Percentiles rank a stretch among this genome's conserved stretches.
Conservation (phyloP, 2,888 invertebrate genomes). For the Nipponacmea schrenckii region DNA sequence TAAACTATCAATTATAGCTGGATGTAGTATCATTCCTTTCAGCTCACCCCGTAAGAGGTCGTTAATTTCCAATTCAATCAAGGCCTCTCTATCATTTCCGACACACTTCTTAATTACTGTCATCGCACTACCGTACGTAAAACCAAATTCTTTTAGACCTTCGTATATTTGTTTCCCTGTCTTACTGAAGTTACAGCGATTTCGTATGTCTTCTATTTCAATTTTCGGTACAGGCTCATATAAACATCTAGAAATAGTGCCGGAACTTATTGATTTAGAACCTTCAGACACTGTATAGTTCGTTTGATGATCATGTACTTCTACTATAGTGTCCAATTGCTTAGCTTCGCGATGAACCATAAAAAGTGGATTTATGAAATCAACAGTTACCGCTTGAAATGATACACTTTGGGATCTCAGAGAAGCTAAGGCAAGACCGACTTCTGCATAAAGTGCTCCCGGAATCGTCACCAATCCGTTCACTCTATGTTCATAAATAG, state of each 20-base stretch:
- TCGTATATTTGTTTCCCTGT: slow-evolving; percentile 14
- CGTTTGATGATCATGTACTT: too few species aligned
- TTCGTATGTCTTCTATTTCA: background rate
- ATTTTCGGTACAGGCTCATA: too few species aligned
- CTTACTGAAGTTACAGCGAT: background rate
- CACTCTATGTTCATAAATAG: too few species aligned
- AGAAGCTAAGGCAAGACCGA: too few species aligned
- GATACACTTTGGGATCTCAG: too few species aligned
- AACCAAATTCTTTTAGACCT: slow-evolving; percentile 7
- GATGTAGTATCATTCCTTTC: slow-evolving; percentile 14
- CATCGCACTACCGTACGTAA: slow-evolving; percentile 13
- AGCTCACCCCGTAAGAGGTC: slow-evolving; percentile 10
- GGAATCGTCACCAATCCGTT: too few species aligned
- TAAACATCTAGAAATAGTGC: too few species aligned
- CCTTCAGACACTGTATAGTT: too few species aligned
- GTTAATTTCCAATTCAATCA: background rate
- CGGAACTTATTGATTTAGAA: too few species aligned
- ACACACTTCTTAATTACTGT: background rate
- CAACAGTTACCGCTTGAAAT: too few species aligned
- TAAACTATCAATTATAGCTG: slow-evolving; percentile 19
- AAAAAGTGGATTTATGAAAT: too few species aligned
- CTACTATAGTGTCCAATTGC: background rate
- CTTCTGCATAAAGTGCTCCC: too few species aligned
- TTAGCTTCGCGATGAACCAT: slow-evolving; percentile 14
- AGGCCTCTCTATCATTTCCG: background rate